Base-by-base conservation (phyloP, 1,140 invertebrate genomes). In the Drosophila prosaltans region DNA sequence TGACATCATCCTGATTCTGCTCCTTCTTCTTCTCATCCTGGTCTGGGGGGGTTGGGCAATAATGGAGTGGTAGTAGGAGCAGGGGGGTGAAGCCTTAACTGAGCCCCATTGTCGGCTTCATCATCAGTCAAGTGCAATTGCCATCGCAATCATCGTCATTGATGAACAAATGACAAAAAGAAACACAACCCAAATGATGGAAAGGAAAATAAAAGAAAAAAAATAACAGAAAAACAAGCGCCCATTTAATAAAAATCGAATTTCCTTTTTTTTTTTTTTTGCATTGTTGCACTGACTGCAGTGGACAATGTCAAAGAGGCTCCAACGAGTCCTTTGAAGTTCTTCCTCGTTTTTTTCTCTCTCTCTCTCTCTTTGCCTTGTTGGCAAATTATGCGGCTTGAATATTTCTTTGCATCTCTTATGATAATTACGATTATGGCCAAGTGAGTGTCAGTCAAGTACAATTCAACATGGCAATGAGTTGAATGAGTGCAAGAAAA, bases 241-340 rank as follows among this genome's bases (percentile, higher is more conserved):
- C 39, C 65, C 76, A 86, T 80, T 88, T 88, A 86, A 88, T 86
- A 82, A 86, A 76, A 75, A 72, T 88, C 69, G 72, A 81, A 79
- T 82, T 88, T 69, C 79, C 84, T 85, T 86, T 66, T 85, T 73
- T 64, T 72, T 66, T 65, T 59, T 51, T 55, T n/a, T 28, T 48
- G 30, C 26, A 30, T 28, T 40, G 39, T 11, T 26, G 39, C 36
- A n/a, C 11, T 24, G 16, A 43, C 39, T 55, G 45, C 66, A 59
- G 48, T 63, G 62, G 60, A 61, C 74, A 78, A 86, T 86, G 74
- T 85, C 74, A 85, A 85, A 66, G 80, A 65, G 65, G 59, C 59
- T 9, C n/a, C 59, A 26, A 28, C n/a, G 36, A 61, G 40, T 69
- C 62, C 43, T 45, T 71, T 65, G 66, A 51, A 51, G 74, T 66